Percentiles rank a stretch among this genome's conserved stretches.
phyloP scores from a whole-genome alignment of 2,113 vertebrate species.

The Phalacrocorax pelagicus region DNA sequence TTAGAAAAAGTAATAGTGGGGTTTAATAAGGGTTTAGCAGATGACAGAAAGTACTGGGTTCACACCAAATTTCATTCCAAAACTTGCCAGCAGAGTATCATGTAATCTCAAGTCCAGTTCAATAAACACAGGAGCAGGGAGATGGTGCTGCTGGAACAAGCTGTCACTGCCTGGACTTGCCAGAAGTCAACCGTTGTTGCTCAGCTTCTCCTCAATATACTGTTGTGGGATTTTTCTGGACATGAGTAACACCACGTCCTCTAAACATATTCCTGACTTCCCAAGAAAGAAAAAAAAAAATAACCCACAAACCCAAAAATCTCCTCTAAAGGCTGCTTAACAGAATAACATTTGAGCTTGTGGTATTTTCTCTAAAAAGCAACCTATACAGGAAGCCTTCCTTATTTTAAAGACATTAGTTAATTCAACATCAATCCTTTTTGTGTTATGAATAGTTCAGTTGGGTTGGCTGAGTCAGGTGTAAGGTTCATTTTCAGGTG shows the following conservation, averaged over 20 bases:
- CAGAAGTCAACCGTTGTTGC: neutral
- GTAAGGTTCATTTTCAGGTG: neutral
- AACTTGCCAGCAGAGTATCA: neutral
- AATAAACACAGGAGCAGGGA: neutral
- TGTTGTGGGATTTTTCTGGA: neutral
- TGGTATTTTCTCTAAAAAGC: neutral
- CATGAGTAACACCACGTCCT: neutral
- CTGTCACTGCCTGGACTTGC: neutral
- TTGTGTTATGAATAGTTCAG: neutral
- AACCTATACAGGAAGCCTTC: neutral
- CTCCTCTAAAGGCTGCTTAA: neutral
- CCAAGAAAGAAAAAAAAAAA: neutral
- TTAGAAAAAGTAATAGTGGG: neutral
- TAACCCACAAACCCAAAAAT: neutral
- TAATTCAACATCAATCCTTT: neutral
- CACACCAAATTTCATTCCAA: neutral
- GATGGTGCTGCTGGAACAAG: neutral
- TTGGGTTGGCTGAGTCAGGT: neutral
- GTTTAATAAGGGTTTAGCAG: conserved; percentile 26
- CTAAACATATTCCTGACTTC: neutral
- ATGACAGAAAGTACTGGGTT: neutral
- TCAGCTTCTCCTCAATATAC: neutral
- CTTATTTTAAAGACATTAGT: neutral
- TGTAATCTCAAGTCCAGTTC: neutral
- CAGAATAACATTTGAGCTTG: neutral